Evolutionary conservation across 92 coral and sea anemone genomes (phyloP).

Genomic region (Epizoanthus illoricatus): DNA sequence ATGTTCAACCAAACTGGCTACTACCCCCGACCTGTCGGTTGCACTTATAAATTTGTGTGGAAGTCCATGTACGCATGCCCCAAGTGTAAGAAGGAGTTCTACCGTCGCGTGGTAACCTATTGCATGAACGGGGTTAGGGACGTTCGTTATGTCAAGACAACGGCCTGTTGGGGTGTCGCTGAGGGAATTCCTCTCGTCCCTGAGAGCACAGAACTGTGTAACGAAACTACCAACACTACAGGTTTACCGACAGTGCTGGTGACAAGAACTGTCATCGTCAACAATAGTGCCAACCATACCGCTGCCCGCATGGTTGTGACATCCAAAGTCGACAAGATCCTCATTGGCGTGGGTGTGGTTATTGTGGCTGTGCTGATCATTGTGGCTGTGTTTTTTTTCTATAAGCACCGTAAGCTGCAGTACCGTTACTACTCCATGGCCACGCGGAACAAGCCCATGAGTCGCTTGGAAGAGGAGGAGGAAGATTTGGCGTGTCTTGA

Average conservation of each 20-base stretch:
- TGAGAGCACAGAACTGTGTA: constrained; percentile 1
- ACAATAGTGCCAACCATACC: neutral
- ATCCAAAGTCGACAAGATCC: constrained; percentile 51
- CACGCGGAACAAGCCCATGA: constrained; percentile 85
- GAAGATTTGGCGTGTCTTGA: constrained; percentile 63
- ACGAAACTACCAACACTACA: constrained; percentile 28
- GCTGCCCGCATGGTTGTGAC: constrained; percentile 6
- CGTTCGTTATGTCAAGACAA: constrained; percentile 47
- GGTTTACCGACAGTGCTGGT: constrained; percentile 30
- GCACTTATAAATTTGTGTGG: constrained; percentile 68
- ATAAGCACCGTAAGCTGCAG: constrained; percentile 65
- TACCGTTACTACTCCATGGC: constrained; percentile 68
- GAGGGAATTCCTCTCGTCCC: constrained; percentile 13
- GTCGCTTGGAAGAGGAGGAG: constrained; percentile 75
- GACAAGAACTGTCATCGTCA: neutral
- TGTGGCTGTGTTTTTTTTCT: constrained; percentile 70
- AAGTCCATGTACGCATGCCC: constrained; percentile 89
- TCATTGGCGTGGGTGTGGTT: constrained; percentile 80
- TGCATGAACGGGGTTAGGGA: constrained; percentile 68
- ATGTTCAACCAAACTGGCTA: constrained; percentile 54
- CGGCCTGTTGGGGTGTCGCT: constrained; percentile 74
- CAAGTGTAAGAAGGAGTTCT: constrained; percentile 55
- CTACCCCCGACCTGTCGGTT: constrained; percentile 14
- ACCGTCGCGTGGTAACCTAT: constrained; percentile 47
- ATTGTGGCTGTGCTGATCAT: constrained; percentile 50